Base-by-base conservation (phyloP, 92 coral and sea anemone genomes). In the Nematostella vectensis region DNA sequence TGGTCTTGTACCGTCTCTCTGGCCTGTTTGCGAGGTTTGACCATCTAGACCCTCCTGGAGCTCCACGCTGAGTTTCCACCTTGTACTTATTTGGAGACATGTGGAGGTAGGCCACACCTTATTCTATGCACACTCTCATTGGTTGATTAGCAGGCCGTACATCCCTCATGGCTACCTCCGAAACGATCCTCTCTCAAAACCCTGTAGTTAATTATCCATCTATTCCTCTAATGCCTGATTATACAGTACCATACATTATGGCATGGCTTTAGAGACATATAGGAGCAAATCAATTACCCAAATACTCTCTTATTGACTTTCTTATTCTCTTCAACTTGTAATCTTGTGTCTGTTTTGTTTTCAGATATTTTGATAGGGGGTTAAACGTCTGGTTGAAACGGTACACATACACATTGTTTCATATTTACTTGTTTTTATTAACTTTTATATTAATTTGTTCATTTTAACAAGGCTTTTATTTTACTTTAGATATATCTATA, bases 51-150 rank as follows among this genome's bases (percentile, higher is more conserved):
- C 96, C 87, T 2, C 94, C 98, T 6, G 59, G 61, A 39, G 76
- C 74, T 25, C 98, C 98, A 0, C 85, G 84, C 70, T 91, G 98
- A 72, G 94, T 91, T 1, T 78, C 83, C 27, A 74, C 87, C 2
- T 17, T 91, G 28, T 86, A 82, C 50, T 63, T 81, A 37, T 82
- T 78, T 57, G 67, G 78, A 20, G 88, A 82, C 26, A 86, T 91
- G 98, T 91, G 98, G 98, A 81, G 81, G 98, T 91, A 69, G 69
- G 88, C 54, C 8, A 33, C 6, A 33, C 40, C n/a, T n/a, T n/a
- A n/a, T n/a, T n/a, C n/a, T n/a, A n/a, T n/a, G n/a, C n/a, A n/a
- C n/a, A n/a, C n/a, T n/a, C n/a, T n/a, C n/a, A n/a, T n/a, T n/a
- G n/a, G n/a, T n/a, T n/a, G n/a, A n/a, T n/a, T n/a, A n/a, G n/a